Conservation (phyloP, 2,797 vertebrate genomes). For the Acanthurus leucopareius region DNA sequence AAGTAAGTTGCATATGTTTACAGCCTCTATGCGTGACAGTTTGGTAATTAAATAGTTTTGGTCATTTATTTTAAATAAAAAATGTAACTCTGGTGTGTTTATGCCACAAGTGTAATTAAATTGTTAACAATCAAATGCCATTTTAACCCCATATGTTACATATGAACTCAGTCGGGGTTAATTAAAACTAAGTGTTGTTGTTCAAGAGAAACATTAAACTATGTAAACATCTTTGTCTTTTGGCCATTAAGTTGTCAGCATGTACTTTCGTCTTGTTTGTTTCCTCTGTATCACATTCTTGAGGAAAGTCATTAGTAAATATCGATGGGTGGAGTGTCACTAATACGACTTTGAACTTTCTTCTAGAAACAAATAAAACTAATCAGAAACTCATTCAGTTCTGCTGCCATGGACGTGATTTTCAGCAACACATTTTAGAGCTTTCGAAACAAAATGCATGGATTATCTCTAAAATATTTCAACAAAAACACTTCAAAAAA, state of each 20-base stretch:
- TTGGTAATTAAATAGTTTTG: not conserved
- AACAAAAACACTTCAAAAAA: not conserved
- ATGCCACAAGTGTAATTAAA: not conserved
- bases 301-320: conserved; percentile 63
- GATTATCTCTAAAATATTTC: not conserved
- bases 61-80: not conserved
- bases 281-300: conserved; percentile 60
- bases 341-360: conserved; percentile 57
- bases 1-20: not conserved
- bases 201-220: conserved; percentile 10
- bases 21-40: not conserved
- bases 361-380: conserved; percentile 41
- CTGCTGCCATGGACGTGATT: conserved; percentile 10
- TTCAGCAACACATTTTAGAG: conserved; percentile 31
- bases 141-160: not conserved
- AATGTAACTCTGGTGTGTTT: not conserved
- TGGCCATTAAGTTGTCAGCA: conserved; percentile 50
- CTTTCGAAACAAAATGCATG: not conserved
- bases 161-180: conserved; percentile 16
- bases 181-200: conserved; percentile 24
- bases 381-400: conserved; percentile 47
- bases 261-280: conserved; percentile 19
- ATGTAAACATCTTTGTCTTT: conserved; percentile 42
- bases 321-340: conserved; percentile 54
- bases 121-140: conserved; percentile 3